Evolutionary conservation across 2,113 vertebrate genomes (phyloP), one percentile per base, ranked within the genome.

Genomic region (Tychaedon coryphoeus): DNA sequence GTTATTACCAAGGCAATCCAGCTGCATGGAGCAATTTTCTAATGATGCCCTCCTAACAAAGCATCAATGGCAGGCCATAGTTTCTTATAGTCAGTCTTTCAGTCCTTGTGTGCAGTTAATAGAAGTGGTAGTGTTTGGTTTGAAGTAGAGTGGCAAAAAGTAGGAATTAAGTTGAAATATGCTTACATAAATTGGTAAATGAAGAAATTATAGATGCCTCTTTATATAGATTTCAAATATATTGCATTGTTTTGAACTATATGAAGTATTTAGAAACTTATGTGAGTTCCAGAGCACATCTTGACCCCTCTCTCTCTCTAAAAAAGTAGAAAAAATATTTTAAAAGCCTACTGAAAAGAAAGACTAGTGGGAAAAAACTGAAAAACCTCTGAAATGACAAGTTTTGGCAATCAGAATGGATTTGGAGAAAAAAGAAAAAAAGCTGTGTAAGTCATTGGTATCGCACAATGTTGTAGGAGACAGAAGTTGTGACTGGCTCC

Each of bases 281-380:
- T 0, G 0, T 54, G 47, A 60, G 18, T 74, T 93, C 12, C 18
- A 90, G 60, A 38, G 9, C 11, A 14, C 6, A 5, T 48, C 10
- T 60, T 79, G 40, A 42, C 20, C 17, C 12, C 3, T 62, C 4
- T 69, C 38, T 77, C 29, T 66, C 26, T 72, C 14, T 73, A 33
- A 38, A 60, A 50, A 70, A 70, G 15, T 28, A 33, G 23, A 26
- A 67, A 51, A 70, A 62, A 14, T 13, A 29, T 53, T 29, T 53
- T 29, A 53, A 54, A 62, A 61, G 7, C 17, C 24, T 62, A 31
- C 20, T 16, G 34, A 31, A 78, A 67, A 51, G 14, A 45, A 43
- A 72, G 67, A 19, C 0, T 10, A 5, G 18, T 34, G 5, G 42
- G 8, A 2, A 6, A 33, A 57, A 65, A 17, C 26, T 28, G 26